Percentiles rank a stretch among this genome's conserved stretches.
phyloP scores from a whole-genome alignment of 1,140 invertebrate genomes.

The Orussus abietinus region DNA sequence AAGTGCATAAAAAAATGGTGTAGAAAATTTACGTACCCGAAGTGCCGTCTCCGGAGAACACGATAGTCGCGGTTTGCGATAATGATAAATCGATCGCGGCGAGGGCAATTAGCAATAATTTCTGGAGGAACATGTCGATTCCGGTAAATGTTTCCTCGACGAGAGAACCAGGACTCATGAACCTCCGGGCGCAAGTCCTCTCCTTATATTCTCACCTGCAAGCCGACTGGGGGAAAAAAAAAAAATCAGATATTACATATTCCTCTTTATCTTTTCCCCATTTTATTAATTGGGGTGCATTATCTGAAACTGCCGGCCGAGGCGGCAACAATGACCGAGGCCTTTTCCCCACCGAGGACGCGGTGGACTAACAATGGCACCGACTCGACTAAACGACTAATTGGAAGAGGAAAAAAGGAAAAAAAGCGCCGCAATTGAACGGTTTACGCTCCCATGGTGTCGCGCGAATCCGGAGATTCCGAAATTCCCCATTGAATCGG shows the following conservation, averaged over 20 bases:
- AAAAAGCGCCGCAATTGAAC: neutral
- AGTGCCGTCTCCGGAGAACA: neutral
- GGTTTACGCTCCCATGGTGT: neutral
- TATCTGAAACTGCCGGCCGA: conserved; percentile 23
- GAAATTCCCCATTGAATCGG: neutral
- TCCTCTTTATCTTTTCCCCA: conserved; percentile 13
- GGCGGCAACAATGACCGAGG: conserved; percentile 22
- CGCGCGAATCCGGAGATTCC: neutral
- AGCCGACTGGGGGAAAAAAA: neutral
- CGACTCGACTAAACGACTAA: neutral
- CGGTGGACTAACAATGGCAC: neutral
- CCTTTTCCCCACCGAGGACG: conserved; percentile 4
- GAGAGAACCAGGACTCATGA: conserved; percentile 2
- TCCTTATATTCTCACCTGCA: conserved; percentile 13
- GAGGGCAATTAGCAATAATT: neutral
- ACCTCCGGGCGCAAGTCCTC: neutral
- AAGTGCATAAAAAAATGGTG: neutral
- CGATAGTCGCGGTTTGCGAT: neutral
- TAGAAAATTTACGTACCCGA: neutral
- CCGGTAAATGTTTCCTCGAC: neutral
- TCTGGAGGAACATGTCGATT: neutral
- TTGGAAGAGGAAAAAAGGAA: neutral
- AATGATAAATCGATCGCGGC: neutral
- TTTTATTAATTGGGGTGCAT: conserved; percentile 17
- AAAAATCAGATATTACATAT: neutral